Conservation (phyloP, 2,113 vertebrate genomes). For the Apteryx owenii region DNA sequence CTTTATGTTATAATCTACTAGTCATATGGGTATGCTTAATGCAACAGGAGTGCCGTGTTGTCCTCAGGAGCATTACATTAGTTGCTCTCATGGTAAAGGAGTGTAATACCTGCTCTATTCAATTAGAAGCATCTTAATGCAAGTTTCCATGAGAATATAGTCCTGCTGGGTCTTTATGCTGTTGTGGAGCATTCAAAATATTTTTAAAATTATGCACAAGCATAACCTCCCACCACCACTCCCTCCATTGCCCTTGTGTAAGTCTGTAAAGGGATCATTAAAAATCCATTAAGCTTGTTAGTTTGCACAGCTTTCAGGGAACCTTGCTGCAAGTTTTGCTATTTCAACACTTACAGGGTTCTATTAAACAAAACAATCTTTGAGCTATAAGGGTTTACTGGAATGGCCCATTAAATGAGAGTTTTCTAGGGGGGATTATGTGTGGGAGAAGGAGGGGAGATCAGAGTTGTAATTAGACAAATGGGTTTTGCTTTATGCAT, state of each 20-base stretch:
- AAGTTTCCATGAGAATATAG: constrained; percentile 33
- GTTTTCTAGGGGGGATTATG: constrained; percentile 30
- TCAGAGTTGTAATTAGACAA: constrained; percentile 53
- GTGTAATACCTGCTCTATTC: neutral
- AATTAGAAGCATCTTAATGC: constrained; percentile 15
- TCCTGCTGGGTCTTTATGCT: constrained; percentile 1
- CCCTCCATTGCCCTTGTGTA: constrained; percentile 16
- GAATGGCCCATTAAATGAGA: constrained; percentile 52
- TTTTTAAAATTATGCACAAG: constrained; percentile 58
- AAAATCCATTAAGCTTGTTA: constrained; percentile 71
- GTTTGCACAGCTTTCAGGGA: constrained; percentile 58
- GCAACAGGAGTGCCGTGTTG: neutral
- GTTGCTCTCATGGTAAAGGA: neutral
- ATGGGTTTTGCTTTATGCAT: constrained; percentile 53
- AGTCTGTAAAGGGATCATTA: constrained; percentile 63
- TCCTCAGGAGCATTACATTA: neutral
- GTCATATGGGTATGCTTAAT: neutral
- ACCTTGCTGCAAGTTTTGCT: constrained; percentile 45
- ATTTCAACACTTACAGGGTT: constrained; percentile 31
- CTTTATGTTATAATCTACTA: neutral
- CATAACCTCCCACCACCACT: constrained; percentile 24
- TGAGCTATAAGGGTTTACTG: constrained; percentile 39
- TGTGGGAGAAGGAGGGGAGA: neutral
- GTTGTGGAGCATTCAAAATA: constrained; percentile 34
- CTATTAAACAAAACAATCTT: constrained; percentile 48